Percentiles rank a stretch among this genome's conserved stretches.
Evolutionary conservation across 2,888 invertebrate species (phyloP).

Genomic region (Monochamus alternatus): DNA sequence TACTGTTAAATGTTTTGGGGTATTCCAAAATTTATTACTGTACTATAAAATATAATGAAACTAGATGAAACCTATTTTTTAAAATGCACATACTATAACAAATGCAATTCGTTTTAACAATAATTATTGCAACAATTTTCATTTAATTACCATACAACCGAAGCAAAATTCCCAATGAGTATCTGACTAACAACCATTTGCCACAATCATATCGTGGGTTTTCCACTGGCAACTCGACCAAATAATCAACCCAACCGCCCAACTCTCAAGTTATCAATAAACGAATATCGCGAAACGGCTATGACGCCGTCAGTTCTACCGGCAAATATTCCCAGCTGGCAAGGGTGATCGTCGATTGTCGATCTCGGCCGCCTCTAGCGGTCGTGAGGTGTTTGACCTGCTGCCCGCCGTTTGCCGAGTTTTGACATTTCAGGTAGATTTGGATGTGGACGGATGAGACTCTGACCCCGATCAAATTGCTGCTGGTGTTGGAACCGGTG

Average conservation of each 20-base stretch:
- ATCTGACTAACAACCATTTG: not conserved
- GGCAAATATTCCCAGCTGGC: conserved; percentile 12
- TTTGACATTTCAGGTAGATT: conserved; percentile 15
- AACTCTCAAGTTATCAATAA: not conserved
- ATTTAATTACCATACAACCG: no score
- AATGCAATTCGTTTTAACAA: no score
- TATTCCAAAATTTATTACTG: no score
- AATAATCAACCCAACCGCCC: not conserved
- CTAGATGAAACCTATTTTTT: no score
- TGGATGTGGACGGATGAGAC: not conserved
- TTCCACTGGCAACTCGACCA: not conserved
- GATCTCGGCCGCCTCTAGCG: conserved; percentile 6
- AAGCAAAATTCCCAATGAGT: not conserved
- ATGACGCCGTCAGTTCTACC: conserved; percentile 4
- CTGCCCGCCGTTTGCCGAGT: not conserved
- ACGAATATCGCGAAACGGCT: not conserved
- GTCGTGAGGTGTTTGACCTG: conserved; percentile 25
- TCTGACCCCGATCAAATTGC: conserved; percentile 5
- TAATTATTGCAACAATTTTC: no score
- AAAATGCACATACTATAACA: no score
- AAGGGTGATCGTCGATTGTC: conserved; percentile 11
- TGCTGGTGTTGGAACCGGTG: not conserved
- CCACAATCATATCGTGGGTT: not conserved
- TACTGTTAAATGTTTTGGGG: no score
- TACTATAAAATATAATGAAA: no score